Evolutionary conservation across 2,113 vertebrate genomes (phyloP).

Genomic region (Aplodontia rufa): DNA sequence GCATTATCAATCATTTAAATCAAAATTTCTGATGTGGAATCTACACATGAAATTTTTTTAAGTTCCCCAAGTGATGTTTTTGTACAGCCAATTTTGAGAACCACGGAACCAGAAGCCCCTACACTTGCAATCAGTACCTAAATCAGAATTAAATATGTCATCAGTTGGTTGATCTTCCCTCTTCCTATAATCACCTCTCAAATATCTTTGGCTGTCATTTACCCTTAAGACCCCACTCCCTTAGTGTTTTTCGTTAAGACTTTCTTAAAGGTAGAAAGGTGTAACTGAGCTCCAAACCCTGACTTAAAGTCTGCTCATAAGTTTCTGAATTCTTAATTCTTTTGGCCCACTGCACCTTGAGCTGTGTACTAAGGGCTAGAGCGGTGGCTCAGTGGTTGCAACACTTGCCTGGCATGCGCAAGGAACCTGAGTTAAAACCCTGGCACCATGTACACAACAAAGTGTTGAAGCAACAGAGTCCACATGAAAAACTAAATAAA

Average conservation of each 20-base stretch:
- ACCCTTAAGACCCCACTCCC: not conserved
- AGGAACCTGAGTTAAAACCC: too few species aligned
- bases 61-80: not conserved
- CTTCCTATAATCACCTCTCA: not conserved
- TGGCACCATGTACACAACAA: too few species aligned
- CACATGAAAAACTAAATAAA: too few species aligned
- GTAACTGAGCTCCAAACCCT: not conserved
- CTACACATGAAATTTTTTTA: not conserved
- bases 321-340: not conserved
- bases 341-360: not conserved
- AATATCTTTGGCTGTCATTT: not conserved
- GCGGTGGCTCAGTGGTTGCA: too few species aligned
- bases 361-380: too few species aligned
- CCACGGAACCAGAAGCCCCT: not conserved
- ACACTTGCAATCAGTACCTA: not conserved
- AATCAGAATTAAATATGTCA: not conserved
- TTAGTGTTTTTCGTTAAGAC: not conserved
- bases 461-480: too few species aligned
- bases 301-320: not conserved
- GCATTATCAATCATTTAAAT: not conserved
- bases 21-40: not conserved
- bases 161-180: not conserved
- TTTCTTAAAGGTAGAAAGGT: fast-evolving
- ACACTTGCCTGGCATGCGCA: too few species aligned
- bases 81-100: not conserved